Evolutionary conservation across 2,797 vertebrate genomes (phyloP).

Genomic region (Falco concolor): DNA sequence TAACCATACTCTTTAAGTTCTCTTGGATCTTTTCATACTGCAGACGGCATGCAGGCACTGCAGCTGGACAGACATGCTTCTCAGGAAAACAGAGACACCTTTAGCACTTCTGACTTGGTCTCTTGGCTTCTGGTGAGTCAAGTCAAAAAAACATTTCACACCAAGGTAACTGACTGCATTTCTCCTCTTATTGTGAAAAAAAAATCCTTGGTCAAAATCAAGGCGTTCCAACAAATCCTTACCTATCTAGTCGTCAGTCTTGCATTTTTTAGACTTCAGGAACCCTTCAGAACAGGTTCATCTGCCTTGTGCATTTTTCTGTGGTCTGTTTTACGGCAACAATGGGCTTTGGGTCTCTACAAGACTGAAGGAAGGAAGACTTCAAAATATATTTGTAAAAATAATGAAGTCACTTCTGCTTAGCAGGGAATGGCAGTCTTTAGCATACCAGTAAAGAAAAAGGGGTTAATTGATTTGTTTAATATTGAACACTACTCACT

Average conservation of each 20-base stretch:
- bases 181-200: not conserved
- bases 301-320: not conserved
- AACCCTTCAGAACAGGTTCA: not conserved
- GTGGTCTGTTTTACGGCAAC: not conserved
- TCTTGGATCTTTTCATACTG: not conserved
- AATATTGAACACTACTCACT: not conserved
- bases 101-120: not conserved
- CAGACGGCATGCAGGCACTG: fast-evolving
- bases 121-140: not conserved
- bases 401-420: not conserved
- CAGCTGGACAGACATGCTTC: not conserved
- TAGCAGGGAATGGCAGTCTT: not conserved
- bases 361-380: not conserved
- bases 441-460: not conserved
- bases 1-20: not conserved
- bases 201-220: not conserved
- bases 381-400: not conserved
- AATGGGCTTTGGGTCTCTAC: not conserved
- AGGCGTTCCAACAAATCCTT: not conserved
- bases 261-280: not conserved
- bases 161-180: not conserved
- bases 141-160: not conserved
- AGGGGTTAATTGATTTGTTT: not conserved
- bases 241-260: not conserved
- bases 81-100: not conserved